Conservation (phyloP, 2,113 vertebrate species). For the Prochilodus magdalenae region DNA sequence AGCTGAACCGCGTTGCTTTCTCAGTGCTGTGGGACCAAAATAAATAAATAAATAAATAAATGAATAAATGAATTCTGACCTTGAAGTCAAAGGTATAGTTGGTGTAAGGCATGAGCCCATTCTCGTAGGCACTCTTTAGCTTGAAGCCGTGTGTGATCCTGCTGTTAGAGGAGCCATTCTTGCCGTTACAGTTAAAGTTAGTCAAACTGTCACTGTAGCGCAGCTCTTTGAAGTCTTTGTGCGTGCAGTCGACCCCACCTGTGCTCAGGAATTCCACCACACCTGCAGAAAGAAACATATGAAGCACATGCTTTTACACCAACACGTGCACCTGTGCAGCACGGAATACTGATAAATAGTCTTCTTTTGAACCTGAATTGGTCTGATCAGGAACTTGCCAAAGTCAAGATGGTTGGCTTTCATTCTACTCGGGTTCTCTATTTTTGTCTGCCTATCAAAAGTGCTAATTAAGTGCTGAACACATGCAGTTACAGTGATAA, state of each 20-base stretch:
- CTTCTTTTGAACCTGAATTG: neutral
- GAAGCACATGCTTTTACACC: neutral
- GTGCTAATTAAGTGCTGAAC: constrained; percentile 1
- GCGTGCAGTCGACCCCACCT: constrained; percentile 95
- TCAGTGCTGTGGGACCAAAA: too few species aligned
- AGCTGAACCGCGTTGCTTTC: too few species aligned
- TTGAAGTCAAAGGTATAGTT: constrained; percentile 98
- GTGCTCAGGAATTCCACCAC: constrained; percentile 97
- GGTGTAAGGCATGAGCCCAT: constrained; percentile 97
- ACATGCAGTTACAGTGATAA: neutral
- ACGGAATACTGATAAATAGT: neutral
- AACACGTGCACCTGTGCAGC: neutral
- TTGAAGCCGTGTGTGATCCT: constrained; percentile 98
- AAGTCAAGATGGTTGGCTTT: neutral
- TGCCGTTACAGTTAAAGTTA: constrained; percentile 97
- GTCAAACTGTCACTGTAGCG: constrained; percentile 96
- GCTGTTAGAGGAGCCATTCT: constrained; percentile 89
- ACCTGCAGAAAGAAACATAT: constrained; percentile 74
- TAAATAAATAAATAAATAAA: too few species aligned
- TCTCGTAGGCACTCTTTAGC: constrained; percentile 97
- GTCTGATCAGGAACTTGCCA: neutral
- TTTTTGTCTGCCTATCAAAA: constrained; percentile 4
- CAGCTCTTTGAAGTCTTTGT: constrained; percentile 98
- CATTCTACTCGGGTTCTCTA: neutral
- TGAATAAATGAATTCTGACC: constrained; percentile 81